Evolutionary conservation across 53 echinoderm and acorn worm genomes (phyloP).

Genomic region (Actinopyga echinites): DNA sequence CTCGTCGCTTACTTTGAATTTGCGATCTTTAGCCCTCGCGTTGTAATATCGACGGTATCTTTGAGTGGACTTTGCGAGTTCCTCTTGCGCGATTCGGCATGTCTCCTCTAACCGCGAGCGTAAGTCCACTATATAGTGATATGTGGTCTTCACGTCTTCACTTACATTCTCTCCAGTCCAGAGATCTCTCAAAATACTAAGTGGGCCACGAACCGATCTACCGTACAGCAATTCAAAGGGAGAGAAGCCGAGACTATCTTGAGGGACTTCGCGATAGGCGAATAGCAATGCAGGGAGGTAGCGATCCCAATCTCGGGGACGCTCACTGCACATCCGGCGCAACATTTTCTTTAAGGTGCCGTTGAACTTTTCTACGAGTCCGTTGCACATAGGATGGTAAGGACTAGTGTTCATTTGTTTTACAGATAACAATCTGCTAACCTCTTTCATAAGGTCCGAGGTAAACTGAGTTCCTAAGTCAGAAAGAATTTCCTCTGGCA

Average conservation of each 20-base stretch:
- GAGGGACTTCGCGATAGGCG: slow-evolving; percentile 69
- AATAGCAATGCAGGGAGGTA: slow-evolving; percentile 61
- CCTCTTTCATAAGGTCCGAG: too few relatives aligned
- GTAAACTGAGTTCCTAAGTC: background rate
- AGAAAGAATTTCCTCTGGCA: background rate
- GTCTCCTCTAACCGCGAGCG: slow-evolving; percentile 2
- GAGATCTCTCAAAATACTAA: slow-evolving; percentile 29
- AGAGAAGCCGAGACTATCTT: slow-evolving; percentile 58
- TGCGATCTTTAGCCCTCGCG: background rate
- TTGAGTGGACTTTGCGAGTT: background rate
- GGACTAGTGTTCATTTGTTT: too few relatives aligned
- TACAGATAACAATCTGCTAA: too few relatives aligned
- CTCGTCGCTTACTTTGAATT: slow-evolving; percentile 11
- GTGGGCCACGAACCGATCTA: slow-evolving; percentile 53
- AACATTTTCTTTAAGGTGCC: too few relatives aligned
- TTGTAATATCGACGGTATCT: slow-evolving; percentile 12
- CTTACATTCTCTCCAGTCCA: slow-evolving; percentile 8
- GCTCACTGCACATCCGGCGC: slow-evolving; percentile 53
- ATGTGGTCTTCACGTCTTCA: slow-evolving; percentile 13
- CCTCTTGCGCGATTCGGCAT: slow-evolving; percentile 10
- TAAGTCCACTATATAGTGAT: slow-evolving; percentile 30
- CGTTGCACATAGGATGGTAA: too few relatives aligned
- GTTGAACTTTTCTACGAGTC: too few relatives aligned
- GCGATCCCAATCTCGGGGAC: slow-evolving; percentile 65
- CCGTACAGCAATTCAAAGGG: slow-evolving; percentile 64